Evolutionary conservation across 2,888 invertebrate genomes (phyloP).

Genomic region (Schizaphis graminum): DNA sequence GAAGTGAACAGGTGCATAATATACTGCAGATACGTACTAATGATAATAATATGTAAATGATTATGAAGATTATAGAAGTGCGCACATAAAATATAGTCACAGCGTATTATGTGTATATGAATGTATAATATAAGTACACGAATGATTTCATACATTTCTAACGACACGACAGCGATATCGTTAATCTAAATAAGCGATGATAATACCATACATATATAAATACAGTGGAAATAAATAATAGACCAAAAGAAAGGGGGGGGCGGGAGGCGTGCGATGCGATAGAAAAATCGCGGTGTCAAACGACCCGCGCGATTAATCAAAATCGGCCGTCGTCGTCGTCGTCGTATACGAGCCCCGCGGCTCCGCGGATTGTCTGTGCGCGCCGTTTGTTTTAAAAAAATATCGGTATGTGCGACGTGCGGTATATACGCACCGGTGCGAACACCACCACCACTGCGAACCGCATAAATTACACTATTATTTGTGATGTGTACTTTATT

Average conservation of each 20-base stretch:
- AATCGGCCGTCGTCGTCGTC: not conserved
- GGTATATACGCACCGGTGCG: not conserved
- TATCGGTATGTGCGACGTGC: not conserved
- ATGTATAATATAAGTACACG: not conserved
- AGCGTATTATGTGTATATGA: not conserved
- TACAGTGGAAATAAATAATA: not conserved
- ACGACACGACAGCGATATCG: not conserved
- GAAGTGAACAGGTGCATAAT: not conserved
- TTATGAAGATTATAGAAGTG: not conserved
- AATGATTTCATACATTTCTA: not conserved
- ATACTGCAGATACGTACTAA: too few relatives aligned
- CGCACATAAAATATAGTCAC: not conserved
- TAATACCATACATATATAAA: not conserved
- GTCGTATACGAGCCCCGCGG: not conserved
- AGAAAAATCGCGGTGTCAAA: not conserved
- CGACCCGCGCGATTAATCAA: not conserved
- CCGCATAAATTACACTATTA: not conserved
- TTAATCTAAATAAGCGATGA: not conserved
- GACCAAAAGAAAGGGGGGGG: not conserved
- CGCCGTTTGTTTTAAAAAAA: not conserved
- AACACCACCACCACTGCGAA: not conserved
- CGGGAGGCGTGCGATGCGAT: not conserved
- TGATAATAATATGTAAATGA: not conserved
- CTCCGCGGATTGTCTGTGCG: not conserved
- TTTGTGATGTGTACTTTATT: not conserved